Conservation (phyloP, 2,888 invertebrate genomes). For the Oxycera nigricornis region DNA sequence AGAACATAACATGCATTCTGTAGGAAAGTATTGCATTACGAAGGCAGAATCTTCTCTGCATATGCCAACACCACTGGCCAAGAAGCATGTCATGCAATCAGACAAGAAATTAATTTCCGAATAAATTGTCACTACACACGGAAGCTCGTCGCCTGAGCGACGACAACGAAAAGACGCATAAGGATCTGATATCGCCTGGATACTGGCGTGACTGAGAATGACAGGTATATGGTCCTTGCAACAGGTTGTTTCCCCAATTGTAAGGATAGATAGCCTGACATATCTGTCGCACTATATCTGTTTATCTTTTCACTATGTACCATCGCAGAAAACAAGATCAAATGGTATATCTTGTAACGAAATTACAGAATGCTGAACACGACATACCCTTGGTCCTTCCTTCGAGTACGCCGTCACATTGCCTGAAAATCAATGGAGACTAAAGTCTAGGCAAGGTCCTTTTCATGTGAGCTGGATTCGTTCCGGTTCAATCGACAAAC, state of each 20-base stretch:
- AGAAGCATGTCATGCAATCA: conserved; percentile 26
- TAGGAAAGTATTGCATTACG: too few relatives aligned
- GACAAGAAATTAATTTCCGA: conserved; percentile 40
- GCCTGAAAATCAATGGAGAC: conserved; percentile 4
- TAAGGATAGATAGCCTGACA: too few relatives aligned
- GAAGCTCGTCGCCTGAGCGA: background rate
- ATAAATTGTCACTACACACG: conserved; percentile 30
- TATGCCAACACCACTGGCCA: too few relatives aligned
- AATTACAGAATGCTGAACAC: conserved; percentile 18
- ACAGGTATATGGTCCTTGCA: conserved; percentile 15
- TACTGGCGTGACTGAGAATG: background rate
- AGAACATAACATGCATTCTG: too few relatives aligned
- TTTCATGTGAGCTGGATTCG: background rate
- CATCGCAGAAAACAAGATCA: background rate
- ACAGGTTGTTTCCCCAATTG: conserved; percentile 6
- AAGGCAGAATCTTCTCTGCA: too few relatives aligned
- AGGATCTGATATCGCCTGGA: conserved; percentile 5
- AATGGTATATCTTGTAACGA: conserved; percentile 1
- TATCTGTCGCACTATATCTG: background rate
- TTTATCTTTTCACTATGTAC: background rate
- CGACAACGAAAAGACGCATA: background rate
- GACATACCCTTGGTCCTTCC: background rate
- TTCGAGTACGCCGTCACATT: background rate
- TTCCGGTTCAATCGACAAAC: conserved; percentile 1
- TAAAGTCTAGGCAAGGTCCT: background rate